These are phyloP conservation scores for Papilio gigon DNA, from an alignment of 2,888 invertebrate genomes.

Conservation along the genomic window DNA sequence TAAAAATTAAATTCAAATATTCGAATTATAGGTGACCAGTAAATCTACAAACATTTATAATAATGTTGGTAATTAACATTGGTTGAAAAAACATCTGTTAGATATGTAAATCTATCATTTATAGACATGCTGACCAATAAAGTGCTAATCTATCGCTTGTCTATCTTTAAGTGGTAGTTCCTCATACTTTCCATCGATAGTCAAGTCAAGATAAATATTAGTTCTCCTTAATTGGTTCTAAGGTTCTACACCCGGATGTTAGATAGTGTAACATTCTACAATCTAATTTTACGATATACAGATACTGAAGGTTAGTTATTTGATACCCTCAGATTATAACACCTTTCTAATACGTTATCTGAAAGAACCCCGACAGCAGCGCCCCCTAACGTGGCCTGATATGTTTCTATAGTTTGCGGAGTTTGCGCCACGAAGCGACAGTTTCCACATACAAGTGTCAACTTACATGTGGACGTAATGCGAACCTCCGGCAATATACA, in stretches of 20 bases:
- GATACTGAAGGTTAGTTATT: not conserved
- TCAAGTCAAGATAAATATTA: too few relatives aligned
- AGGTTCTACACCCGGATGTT: not conserved
- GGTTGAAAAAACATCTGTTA: too few relatives aligned
- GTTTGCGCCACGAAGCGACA: not conserved
- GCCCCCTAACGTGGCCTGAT: too few relatives aligned
- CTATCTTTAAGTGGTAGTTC: too few relatives aligned
- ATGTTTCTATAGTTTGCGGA: not conserved
- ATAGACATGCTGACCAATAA: not conserved
- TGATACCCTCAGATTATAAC: not conserved
- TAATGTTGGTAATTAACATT: too few relatives aligned
- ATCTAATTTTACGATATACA: not conserved
- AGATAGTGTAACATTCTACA: not conserved
- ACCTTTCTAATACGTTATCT: too few relatives aligned
- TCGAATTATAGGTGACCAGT: too few relatives aligned
- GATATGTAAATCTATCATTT: too few relatives aligned
- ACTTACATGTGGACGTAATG: conserved; percentile 23
- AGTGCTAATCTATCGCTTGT: not conserved
- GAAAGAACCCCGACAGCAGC: too few relatives aligned
- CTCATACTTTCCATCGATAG: too few relatives aligned
- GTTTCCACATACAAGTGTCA: conserved; percentile 30
- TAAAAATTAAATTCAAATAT: too few relatives aligned
- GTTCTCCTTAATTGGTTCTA: not conserved
- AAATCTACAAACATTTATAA: too few relatives aligned
- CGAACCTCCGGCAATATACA: conserved; percentile 20